Base-by-base conservation (phyloP, 2,113 vertebrate genomes). In the Eudorcas thomsonii region DNA sequence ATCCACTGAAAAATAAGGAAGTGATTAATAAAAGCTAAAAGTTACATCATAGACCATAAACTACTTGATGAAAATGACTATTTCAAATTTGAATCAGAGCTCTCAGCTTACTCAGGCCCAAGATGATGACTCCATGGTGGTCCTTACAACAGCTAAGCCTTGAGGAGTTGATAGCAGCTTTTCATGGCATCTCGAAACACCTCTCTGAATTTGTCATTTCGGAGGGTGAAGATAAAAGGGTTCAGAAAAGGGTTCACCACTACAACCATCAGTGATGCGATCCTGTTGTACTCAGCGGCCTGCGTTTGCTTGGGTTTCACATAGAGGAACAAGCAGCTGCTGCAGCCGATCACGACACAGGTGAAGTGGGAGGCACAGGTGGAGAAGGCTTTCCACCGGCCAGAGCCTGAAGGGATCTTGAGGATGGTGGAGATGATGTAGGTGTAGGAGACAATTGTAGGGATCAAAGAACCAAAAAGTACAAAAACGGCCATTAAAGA, bases 201-300 rank as follows among this genome's bases (percentile, higher is more conserved):
- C 54, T 60, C 54, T 48, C 30, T 90, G 54, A 97, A 48, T 62
- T 94, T 83, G 4, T 78, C 78, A 43, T 97, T 78, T 2, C 43
- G 6, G 43, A 97, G 83, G 10, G 96, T 97, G 57, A 93, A 97
- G 15, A 97, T 92, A 30, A 98, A 97, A 9, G 90, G 94, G 43
- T 64, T 94, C 81, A 97, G 62, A 28, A 96, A 87, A 13, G 96
- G 94, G 12, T 7, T 97, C 2, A 96, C 33, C 15, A 96, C 82
- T 30, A 55, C 86, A 43, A 90, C 55, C 74, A 96, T 33, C 36
- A 97, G 7, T 0, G 94, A 96, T 0, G 7, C 93, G 1, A 92
- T 5, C 62, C 50, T 88, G 43, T 93, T 95, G 36, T 89, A 91
- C 21, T 94, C 77, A 3, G 83, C 78, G 5, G 88, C 82, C 36